Evolutionary conservation across 37 sponge, comb jelly and placozoan genomes (phyloP).

Genomic region (Tethya wilhelma): DNA sequence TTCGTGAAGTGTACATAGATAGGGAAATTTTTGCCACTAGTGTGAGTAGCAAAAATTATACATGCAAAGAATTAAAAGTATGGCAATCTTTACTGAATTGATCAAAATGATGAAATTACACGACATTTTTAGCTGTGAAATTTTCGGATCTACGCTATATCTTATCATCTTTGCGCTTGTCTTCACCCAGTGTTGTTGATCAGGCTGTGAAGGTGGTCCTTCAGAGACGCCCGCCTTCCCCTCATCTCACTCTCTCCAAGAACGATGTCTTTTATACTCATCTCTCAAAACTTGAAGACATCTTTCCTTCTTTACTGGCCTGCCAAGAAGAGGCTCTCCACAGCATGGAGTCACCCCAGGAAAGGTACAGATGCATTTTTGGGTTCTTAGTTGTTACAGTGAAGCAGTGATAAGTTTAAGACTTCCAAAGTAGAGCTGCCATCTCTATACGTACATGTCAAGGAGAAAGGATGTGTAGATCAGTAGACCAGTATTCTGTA

Average conservation of each 20-base stretch:
- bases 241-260: constrained; percentile 19
- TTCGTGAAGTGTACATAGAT: background rate
- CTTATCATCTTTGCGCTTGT: background rate
- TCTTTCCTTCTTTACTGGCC: constrained; percentile 35
- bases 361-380: constrained; percentile 1
- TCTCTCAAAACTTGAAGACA: constrained; percentile 18
- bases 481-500: too few relatives aligned
- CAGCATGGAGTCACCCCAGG: background rate
- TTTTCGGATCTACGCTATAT: background rate
- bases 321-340: background rate
- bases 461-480: too few relatives aligned
- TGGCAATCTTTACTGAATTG: background rate
- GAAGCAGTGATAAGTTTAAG: background rate
- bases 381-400: background rate
- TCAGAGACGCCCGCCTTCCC: constrained; percentile 11
- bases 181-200: constrained; percentile 35
- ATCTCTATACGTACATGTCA: too few relatives aligned
- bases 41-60: too few relatives aligned
- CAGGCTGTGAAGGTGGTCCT: constrained; percentile 31
- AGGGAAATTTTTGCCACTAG: background rate
- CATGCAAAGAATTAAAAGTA: background rate
- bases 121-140: too few relatives aligned
- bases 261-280: constrained; percentile 62
- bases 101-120: background rate
- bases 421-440: too few relatives aligned